Base-by-base conservation (phyloP, 2,888 invertebrate species). In the Diogma glabrata region DNA sequence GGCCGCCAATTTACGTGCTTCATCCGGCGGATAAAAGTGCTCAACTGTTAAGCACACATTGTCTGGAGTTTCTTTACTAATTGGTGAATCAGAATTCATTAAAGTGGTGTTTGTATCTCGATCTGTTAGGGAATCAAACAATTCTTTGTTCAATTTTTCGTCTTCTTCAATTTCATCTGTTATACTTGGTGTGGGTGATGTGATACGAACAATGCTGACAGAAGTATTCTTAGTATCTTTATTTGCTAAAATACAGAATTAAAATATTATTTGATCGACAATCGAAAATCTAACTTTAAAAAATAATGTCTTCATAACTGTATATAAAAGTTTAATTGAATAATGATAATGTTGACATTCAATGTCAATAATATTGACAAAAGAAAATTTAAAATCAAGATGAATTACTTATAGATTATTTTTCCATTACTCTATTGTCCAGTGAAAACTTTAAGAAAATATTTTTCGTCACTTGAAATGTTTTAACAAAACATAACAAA, bases 41-140 rank as follows among this genome's bases (percentile, higher is more conserved):
- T 82, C 81, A 19, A 82, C 78, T 47, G 78, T 78, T 4, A 82
- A 67, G 47, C 81, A 81, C 2, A 80, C 74, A 63, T 79, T 77
- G 53, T 77, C 78, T 19, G 69, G 65, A 2, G 65, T 66, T 59
- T 73, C 73, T 2, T 74, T 52, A 43, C 60, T 56, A 10, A 59
- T 59, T 17, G 62, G 60, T 3, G 24, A 30, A 10, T 47, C 16
- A 40, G n/a, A 19, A 14, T 23, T 2, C 10, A 10, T 23, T 12
- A 12, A 6, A 28, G 59, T 58, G 33, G 59, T 60, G 28, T 54
- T 57, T 24, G 57, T 51, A 14, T 57, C 56, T 16, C 61, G 60
- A 2, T 50, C 51, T 4, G 48, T 54, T 53, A 8, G 49, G 17
- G 24, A 12, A 51, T 38, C 8, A 49, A 40, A 51, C 53, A 38